Base-by-base conservation (phyloP, 2,797 vertebrate genomes). In the Paratrypauchen microcephalus region DNA sequence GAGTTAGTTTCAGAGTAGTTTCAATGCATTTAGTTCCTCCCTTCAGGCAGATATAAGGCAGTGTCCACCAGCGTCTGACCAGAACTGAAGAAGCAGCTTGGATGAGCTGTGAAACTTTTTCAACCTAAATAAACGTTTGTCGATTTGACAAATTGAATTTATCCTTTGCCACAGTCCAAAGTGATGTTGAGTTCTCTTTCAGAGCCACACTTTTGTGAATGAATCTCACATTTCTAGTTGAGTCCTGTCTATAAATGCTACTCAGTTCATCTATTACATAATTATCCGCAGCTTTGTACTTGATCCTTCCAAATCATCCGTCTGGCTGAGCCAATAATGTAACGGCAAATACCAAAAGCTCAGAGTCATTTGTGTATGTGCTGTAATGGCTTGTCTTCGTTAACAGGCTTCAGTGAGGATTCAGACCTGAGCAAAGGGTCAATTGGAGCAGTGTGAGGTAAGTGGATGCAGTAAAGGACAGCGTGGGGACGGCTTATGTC, bases 341-440 rank as follows among this genome's bases (percentile, higher is more conserved):
- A 65, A 65, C 64, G 47, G 73, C 74, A 76, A 82, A 84, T 66
- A 82, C 48, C 62, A 64, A 80, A 79, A 80, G 78, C 75, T 77
- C 59, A 68, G 77, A 65, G 75, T 82, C 74, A 83, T 54, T 58
- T 83, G 63, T 15, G 30, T 4, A n/a, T n/a, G 68, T 15, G 58
- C 19, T 30, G 68, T 66, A 69, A 79, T 57, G 69, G 67, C 73
- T 70, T 69, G 80, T 79, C 63, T 57, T 48, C 74, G 81, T 83
- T 80, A 86, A 80, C 78, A 70, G 50, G 68, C 70, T 71, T 74
- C 74, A 66, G n/a, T 6, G 54, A 30, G 77, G 79, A 86, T 71
- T 89, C 66, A 76, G 71, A 77, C 26, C 61, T 52, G 66, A 78
- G 68, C 78, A 71, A 72, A 68, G 80, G 84, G 82, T 89, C 80